phyloP scores from a whole-genome alignment of 1,140 invertebrate genomes.

The Plectrocnemia conspersa region DNA sequence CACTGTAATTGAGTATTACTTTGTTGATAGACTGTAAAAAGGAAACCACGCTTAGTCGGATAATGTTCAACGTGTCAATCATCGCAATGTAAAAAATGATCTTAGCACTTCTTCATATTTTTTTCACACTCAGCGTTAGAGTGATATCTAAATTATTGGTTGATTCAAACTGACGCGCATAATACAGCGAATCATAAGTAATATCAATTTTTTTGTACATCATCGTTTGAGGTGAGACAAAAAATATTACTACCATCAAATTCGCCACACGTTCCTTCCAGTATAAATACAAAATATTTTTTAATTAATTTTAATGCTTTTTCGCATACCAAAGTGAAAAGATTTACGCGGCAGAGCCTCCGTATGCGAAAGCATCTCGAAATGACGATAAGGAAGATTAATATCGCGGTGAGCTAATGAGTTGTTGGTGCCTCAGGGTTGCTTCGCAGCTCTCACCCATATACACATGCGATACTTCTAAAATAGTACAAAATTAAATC shows the following conservation, averaged over 20 bases:
- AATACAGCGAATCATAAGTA: constrained; percentile 7
- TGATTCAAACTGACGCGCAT: constrained; percentile 2
- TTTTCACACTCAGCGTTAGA: not conserved
- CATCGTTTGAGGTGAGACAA: too few species aligned
- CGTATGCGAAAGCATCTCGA: not conserved
- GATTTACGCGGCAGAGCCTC: constrained; percentile 3
- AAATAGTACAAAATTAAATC: too few species aligned
- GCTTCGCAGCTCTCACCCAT: not conserved
- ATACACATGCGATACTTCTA: too few species aligned
- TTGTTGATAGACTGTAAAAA: too few species aligned
- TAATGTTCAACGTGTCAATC: constrained; percentile 4
- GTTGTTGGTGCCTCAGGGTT: not conserved
- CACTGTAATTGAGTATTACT: too few species aligned
- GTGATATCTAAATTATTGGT: constrained; percentile 11
- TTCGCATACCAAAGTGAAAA: not conserved
- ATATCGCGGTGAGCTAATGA: constrained; percentile 9
- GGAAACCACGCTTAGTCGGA: not conserved
- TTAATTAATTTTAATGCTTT: too few species aligned
- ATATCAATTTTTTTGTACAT: constrained; percentile 1
- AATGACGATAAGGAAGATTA: constrained; percentile 10
- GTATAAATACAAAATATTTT: too few species aligned
- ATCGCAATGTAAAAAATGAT: not conserved
- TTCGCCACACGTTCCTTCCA: too few species aligned
- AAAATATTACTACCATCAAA: too few species aligned
- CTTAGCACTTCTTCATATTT: not conserved